Evolutionary conservation across 2,113 vertebrate genomes (phyloP).

Genomic region (Silurus asotus): DNA sequence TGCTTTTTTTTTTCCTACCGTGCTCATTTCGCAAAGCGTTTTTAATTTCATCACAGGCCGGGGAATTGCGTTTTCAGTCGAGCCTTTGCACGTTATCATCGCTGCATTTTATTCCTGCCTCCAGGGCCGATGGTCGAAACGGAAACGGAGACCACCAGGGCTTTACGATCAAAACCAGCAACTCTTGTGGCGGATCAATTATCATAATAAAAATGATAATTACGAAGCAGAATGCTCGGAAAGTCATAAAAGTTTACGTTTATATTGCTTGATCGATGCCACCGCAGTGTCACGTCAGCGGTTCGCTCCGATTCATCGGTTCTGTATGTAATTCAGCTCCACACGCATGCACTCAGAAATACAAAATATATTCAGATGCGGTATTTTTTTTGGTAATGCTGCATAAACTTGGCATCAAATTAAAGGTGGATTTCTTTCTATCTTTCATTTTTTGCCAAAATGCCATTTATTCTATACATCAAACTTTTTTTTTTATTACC

Average conservation of each 20-base stretch:
- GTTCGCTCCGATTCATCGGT: conserved; percentile 5
- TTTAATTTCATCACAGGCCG: neutral
- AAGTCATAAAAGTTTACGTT: conserved; percentile 10
- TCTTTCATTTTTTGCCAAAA: neutral
- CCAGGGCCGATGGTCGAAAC: neutral
- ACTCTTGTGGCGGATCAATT: conserved; percentile 9
- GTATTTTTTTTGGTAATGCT: neutral
- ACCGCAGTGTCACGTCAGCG: neutral
- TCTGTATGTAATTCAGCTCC: neutral
- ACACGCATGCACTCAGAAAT: neutral
- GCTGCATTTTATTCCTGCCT: neutral
- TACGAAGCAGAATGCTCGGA: neutral
- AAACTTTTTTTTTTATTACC: neutral
- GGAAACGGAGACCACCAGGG: neutral
- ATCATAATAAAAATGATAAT: conserved; percentile 5
- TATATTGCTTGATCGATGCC: conserved; percentile 15
- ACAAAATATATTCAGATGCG: neutral
- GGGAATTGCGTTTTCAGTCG: neutral
- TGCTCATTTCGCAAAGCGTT: conserved; percentile 11
- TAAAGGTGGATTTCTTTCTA: neutral
- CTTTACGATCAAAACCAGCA: neutral
- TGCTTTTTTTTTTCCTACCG: neutral
- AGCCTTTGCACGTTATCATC: neutral
- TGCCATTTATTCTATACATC: neutral
- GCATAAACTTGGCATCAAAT: neutral